phyloP scores from a whole-genome alignment of 1,140 invertebrate genomes.

The Drosophila lini region DNA sequence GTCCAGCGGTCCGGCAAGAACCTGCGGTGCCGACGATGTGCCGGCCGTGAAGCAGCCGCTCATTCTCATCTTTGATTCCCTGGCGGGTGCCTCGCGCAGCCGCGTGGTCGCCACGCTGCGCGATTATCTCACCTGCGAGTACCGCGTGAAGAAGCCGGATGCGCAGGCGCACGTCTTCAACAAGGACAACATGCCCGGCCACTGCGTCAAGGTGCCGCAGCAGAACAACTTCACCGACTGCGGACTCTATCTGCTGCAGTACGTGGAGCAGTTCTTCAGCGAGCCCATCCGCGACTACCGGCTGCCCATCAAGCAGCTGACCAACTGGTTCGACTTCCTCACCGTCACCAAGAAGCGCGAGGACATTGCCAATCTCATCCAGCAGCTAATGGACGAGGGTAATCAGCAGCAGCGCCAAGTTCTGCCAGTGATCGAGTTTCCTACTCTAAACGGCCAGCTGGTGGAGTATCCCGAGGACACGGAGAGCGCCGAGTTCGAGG shows the following conservation, averaged over 20 bases:
- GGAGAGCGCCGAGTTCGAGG: slow-evolving; percentile 81
- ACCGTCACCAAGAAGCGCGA: slow-evolving; percentile 91
- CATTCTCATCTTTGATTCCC: slow-evolving; percentile 97
- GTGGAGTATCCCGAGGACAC: slow-evolving; percentile 75
- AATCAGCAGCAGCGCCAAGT: slow-evolving; percentile 86
- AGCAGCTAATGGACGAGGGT: slow-evolving; percentile 88
- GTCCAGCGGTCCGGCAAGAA: slow-evolving; percentile 32
- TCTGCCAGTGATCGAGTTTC: slow-evolving; percentile 88
- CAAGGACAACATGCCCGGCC: slow-evolving; percentile 93
- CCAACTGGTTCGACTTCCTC: slow-evolving; percentile 92
- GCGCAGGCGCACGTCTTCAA: slow-evolving; percentile 87
- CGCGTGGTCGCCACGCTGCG: slow-evolving; percentile 94
- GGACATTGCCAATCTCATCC: slow-evolving; percentile 91
- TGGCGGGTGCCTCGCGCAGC: slow-evolving; percentile 91
- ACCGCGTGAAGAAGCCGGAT: slow-evolving; percentile 89
- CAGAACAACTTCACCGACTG: slow-evolving; percentile 99
- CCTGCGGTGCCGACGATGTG: slow-evolving; percentile 35
- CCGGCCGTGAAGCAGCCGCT: slow-evolving; percentile 87
- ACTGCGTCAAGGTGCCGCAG: slow-evolving; percentile 95
- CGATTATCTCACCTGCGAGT: slow-evolving; percentile 96
- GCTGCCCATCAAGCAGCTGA: slow-evolving; percentile 90
- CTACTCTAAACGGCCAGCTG: slow-evolving; percentile 87
- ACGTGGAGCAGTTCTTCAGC: slow-evolving; percentile 97
- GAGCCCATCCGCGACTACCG: slow-evolving; percentile 90
- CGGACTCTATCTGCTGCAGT: slow-evolving; percentile 97